Base-by-base conservation (phyloP, 2,888 invertebrate genomes). In the Sphaerophoria taeniata region DNA sequence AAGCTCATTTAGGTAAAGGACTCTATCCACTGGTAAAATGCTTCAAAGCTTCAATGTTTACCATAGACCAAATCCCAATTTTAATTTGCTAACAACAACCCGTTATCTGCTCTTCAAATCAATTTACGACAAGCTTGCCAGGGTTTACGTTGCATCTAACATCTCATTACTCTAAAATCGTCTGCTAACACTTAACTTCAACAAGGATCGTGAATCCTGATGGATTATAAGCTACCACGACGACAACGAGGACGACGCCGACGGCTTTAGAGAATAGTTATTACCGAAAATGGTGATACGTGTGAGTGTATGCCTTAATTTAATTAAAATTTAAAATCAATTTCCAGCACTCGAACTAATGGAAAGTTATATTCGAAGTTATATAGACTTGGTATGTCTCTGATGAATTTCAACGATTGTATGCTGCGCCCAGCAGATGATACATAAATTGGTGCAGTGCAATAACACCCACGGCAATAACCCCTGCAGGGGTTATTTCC, bases 311-410 rank as follows among this genome's bases (percentile, higher is more conserved):
- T 73, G 53, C 67, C 79, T 70, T 83, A 83, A 83, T 83, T 79
- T 74, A 83, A 83, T n/a, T n/a, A n/a, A n/a, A n/a, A n/a, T n/a
- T 83, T 83, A 83, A 83, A 83, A 83, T 83, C 83, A 83, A 83
- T 83, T 83, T 83, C 70, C 83, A 43, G 58, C 74, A 79, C 83
- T 83, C 74, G 70, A 70, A 73, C 79, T 74, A 79, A 79, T 79
- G 79, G 71, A 79, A 70, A 63, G 70, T 43, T 60, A 73, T 82
- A 73, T 82, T 49, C 56, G 73, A 74, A 53, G 74, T 45, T 36
- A n/a, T n/a, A n/a, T n/a, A n/a, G n/a, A n/a, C n/a, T n/a, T n/a
- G n/a, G n/a, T n/a, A 24, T 24, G 24, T 24, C 14, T 11, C 51
- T 69, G 79, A 79, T 74, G 83, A 83, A 70, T 73, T 69, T 83